A percentile compares a stretch with the other conserved stretches of the same genome.
Evolutionary conservation across 2,113 vertebrate genomes (phyloP).

Genomic region (Thryonomys swinderianus): DNA sequence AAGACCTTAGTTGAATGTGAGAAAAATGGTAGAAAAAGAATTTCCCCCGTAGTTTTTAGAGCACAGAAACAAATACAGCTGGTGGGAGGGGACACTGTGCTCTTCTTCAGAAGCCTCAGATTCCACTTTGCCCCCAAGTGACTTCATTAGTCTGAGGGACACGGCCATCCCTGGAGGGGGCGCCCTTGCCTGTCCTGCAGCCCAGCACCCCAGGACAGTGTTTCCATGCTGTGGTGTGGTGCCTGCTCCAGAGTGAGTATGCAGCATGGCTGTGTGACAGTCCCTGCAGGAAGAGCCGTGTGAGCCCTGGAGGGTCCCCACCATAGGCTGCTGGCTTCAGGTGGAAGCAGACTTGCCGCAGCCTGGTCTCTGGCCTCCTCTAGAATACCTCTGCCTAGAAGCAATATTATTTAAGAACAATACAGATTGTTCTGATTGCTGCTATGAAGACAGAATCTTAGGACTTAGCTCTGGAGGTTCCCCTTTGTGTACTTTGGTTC

Average conservation of each 20-base stretch:
- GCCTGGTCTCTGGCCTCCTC: background rate
- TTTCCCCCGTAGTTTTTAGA: background rate
- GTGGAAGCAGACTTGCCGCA: background rate
- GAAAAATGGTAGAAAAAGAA: background rate
- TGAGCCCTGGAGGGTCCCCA: background rate
- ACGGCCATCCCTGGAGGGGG: background rate
- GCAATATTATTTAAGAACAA: conserved; percentile 18
- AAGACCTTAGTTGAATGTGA: background rate
- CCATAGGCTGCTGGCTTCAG: background rate
- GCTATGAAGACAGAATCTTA: conserved; percentile 57
- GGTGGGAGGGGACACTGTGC: fast-evolving
- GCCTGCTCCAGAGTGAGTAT: background rate
- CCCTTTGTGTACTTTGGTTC: background rate
- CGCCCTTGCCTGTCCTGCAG: background rate
- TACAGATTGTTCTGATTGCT: conserved; percentile 47
- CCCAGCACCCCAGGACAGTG: background rate
- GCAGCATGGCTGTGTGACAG: background rate
- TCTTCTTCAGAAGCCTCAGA: background rate
- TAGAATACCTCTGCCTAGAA: background rate
- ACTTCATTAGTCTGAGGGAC: background rate
- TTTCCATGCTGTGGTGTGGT: fast-evolving
- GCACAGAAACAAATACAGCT: fast-evolving
- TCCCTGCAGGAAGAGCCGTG: fast-evolving
- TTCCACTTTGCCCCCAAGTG: background rate
- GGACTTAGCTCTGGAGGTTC: conserved; percentile 28